These are phyloP conservation scores for Drosophila suboccidentalis DNA, from an alignment of 2,888 invertebrate genomes.

Conservation along the genomic window DNA sequence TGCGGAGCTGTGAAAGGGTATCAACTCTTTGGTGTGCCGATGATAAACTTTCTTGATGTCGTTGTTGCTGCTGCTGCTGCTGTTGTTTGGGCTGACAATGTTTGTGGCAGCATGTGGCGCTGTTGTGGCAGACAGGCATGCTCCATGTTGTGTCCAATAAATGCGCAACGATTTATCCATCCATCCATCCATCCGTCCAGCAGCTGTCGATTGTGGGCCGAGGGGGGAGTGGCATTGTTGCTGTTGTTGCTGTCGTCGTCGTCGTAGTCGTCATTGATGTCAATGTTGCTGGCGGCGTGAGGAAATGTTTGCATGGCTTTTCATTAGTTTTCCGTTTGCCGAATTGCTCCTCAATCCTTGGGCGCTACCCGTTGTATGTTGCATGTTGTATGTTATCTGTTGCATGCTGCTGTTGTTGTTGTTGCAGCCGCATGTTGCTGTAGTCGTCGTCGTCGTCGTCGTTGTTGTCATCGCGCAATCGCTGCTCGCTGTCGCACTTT, in stretches of 20 bases:
- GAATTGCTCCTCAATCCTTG: slow-evolving; percentile 59
- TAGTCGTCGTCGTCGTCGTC: slow-evolving; percentile 2
- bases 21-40: not conserved
- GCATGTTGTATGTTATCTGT: slow-evolving; percentile 19
- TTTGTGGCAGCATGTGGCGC: slow-evolving; percentile 64
- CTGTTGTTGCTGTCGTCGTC: slow-evolving; percentile 24
- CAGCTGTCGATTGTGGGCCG: slow-evolving; percentile 63
- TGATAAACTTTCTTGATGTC: not conserved
- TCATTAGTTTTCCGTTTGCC: slow-evolving; percentile 75
- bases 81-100: slow-evolving; percentile 50
- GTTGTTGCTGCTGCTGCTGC: slow-evolving; percentile 18
- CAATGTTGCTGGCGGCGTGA: slow-evolving; percentile 81
- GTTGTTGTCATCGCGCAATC: slow-evolving; percentile 57
- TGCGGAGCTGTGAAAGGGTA: not conserved
- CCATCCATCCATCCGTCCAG: slow-evolving; percentile 64
- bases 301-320: slow-evolving; percentile 84
- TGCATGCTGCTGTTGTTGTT: slow-evolving; percentile 26
- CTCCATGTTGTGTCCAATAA: slow-evolving; percentile 72
- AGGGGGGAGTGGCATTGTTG: slow-evolving; percentile 30
- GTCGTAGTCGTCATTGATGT: slow-evolving; percentile 45
- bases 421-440: slow-evolving; percentile 39
- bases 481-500: slow-evolving; percentile 74
- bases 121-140: slow-evolving; percentile 47
- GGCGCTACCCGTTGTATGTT: slow-evolving; percentile 33
- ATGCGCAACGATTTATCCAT: slow-evolving; percentile 76